Base-by-base conservation (phyloP, 2,113 vertebrate species). In the Tautogolabrus adspersus region DNA sequence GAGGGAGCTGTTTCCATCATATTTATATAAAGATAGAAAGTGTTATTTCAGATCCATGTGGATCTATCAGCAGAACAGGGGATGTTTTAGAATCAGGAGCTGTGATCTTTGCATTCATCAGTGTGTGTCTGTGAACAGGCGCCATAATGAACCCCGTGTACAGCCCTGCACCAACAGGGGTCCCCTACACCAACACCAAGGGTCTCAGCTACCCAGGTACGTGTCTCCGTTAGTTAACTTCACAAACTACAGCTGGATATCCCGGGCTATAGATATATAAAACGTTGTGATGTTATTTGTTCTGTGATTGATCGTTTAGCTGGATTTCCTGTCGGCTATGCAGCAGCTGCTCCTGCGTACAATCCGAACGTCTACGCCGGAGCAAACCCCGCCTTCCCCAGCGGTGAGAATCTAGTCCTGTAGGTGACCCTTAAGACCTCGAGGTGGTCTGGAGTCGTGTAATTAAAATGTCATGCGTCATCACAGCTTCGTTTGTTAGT, bases 71-170 rank as follows among this genome's bases (percentile, higher is more conserved):
- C 42, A 44, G 42, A 44, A 13, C 42, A 44, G 6, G 13, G 42
- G 42, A 13, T 12, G 42, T 44, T 3, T 44, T 44, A 44, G 42
- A n/a, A n/a, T n/a, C n/a, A n/a, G n/a, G 8, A 44, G 42, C 42
- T 44, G 10, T 22, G 51, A 57, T 54, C 46, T 55, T 40, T 54
- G 62, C 37, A 3, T 47, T 37, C 0, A 11, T 49, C n/a, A 8
- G 26, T 26, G 2, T 26, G 92, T 66, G 73, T 67, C 88, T 83
- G 66, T 61, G 37, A 84, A 3, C 47, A 83, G 87, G 65, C 77
- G 88, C 90, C 94, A 96, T 85, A 89, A 99, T 99, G 97, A 99
- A 99, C 94, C 98, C 98, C 78, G 96, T 98, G 58, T 99, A 99
- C 94, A 98, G 95, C 95, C 97, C 98, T 95, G 95, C 95, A 65